Conservation (phyloP, 2,888 invertebrate species). For the Tribolium freemani region DNA sequence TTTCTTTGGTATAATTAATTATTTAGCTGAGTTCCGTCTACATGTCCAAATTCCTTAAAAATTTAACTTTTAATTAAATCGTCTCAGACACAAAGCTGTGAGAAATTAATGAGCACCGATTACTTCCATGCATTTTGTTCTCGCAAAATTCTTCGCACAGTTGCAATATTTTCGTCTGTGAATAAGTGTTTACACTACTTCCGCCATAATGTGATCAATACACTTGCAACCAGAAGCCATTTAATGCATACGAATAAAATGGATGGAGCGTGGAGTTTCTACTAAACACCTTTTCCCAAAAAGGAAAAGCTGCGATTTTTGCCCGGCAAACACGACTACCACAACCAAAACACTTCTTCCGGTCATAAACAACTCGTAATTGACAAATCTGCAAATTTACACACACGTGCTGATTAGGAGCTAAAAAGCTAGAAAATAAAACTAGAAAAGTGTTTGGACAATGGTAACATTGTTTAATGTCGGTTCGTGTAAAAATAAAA, state of each 20-base stretch:
- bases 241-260: constrained; percentile 12
- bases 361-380: constrained; percentile 10
- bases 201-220: constrained; percentile 8
- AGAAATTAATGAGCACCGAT: neutral
- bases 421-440: no score
- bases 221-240: constrained; percentile 4
- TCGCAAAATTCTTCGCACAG: neutral
- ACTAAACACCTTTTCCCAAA: constrained; percentile 10
- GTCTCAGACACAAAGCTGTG: neutral
- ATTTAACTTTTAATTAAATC: constrained; percentile 12
- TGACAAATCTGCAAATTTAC: constrained; percentile 12
- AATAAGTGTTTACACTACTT: neutral
- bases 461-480: constrained; percentile 5
- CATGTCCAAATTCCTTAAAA: constrained; percentile 7
- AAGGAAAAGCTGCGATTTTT: neutral
- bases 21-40: neutral
- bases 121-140: neutral
- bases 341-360: neutral
- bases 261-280: constrained; percentile 5
- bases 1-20: constrained; percentile 11
- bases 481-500: constrained; percentile 16
- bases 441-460: neutral
- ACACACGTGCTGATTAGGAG: neutral
- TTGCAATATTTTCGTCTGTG: neutral
- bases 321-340: neutral